A percentile compares a stretch with the other conserved stretches of the same genome.
Evolutionary conservation across 2,797 vertebrate species (phyloP).

Genomic region (Propithecus perrieri): DNA sequence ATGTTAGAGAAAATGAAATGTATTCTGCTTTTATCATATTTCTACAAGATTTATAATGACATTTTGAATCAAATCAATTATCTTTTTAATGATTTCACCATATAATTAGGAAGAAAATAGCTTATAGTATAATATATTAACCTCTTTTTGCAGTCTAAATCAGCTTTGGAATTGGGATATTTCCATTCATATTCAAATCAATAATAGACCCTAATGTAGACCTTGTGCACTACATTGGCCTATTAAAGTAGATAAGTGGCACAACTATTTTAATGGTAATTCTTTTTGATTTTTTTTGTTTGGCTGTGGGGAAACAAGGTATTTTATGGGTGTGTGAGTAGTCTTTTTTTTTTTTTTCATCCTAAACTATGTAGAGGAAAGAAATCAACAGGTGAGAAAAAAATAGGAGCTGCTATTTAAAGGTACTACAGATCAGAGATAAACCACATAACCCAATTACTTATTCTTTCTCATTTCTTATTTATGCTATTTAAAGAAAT

Average conservation of each 20-base stretch:
- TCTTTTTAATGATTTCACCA: neutral
- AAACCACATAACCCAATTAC: neutral
- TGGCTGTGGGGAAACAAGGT: neutral
- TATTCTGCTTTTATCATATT: neutral
- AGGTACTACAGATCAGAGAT: neutral
- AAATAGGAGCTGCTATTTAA: neutral
- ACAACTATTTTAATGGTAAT: neutral
- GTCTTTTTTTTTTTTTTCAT: neutral
- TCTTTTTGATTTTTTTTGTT: neutral
- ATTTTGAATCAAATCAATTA: neutral
- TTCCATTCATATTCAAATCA: neutral
- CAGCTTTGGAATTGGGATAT: neutral
- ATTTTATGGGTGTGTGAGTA: neutral
- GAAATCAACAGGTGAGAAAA: constrained; percentile 9
- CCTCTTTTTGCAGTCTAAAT: neutral
- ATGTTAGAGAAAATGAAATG: neutral
- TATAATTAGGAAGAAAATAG: neutral
- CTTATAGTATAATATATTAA: neutral
- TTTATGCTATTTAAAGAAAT: neutral
- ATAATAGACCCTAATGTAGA: neutral
- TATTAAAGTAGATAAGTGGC: neutral
- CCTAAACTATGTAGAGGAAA: neutral
- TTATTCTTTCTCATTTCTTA: neutral
- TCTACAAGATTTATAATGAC: neutral
- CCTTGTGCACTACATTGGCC: neutral